Conservation (phyloP, 2,888 invertebrate species). For the Callyntrura sp. region DNA sequence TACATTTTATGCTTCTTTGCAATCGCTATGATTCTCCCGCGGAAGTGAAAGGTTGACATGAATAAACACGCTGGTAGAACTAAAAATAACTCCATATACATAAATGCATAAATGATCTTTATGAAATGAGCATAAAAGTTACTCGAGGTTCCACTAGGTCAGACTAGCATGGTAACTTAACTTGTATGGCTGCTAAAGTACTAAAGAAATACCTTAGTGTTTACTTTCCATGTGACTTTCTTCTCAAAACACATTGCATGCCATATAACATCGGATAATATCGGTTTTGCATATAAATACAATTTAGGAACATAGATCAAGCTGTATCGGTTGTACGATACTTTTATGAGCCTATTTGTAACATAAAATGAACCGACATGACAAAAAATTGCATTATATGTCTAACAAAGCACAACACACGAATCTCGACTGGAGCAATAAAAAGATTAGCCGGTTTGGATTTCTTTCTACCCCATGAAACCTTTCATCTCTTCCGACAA, state of each 20-base stretch:
- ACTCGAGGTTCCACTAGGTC: too few species aligned
- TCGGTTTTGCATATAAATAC: too few species aligned
- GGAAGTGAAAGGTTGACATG: too few species aligned
- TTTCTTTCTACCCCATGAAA: constrained; percentile 6
- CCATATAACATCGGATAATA: not conserved
- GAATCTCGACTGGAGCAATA: not conserved
- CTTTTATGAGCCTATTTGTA: constrained; percentile 26
- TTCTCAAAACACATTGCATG: not conserved
- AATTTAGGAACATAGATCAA: too few species aligned
- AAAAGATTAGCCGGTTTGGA: not conserved
- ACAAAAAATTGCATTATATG: constrained; percentile 47
- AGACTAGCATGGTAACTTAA: not conserved
- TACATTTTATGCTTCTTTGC: too few species aligned
- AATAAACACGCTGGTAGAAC: not conserved
- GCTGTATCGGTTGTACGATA: not conserved
- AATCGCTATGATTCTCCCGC: too few species aligned
- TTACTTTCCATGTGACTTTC: not conserved
- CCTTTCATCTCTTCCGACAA: not conserved
- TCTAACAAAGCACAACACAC: constrained; percentile 7
- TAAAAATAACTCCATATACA: not conserved
- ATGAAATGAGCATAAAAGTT: too few species aligned
- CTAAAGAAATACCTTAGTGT: not conserved
- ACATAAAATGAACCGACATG: not conserved
- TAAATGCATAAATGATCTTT: too few species aligned
- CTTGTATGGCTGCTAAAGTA: too few species aligned